Evolutionary conservation across 2,113 vertebrate genomes (phyloP).

Genomic region (Vicugna pacos): DNA sequence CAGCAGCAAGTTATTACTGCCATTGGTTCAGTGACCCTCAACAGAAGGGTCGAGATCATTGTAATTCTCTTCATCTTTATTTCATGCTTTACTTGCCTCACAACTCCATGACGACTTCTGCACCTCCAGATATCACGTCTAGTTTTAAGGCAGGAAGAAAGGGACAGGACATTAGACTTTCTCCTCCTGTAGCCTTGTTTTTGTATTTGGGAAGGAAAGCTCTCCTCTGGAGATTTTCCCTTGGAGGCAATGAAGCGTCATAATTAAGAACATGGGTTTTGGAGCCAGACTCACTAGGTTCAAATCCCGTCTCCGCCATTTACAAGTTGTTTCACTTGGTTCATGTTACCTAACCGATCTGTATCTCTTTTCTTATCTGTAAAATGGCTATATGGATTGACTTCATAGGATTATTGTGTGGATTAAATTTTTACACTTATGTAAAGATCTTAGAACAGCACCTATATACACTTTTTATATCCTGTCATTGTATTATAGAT

Average conservation of each 20-base stretch:
- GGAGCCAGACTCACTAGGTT: neutral
- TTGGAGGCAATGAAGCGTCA: neutral
- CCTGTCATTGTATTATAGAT: neutral
- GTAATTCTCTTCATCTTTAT: neutral
- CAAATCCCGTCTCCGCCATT: neutral
- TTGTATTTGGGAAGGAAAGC: neutral
- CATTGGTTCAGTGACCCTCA: neutral
- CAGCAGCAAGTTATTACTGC: neutral
- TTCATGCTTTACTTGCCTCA: neutral
- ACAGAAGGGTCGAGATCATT: neutral
- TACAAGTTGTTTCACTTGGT: neutral
- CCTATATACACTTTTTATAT: neutral
- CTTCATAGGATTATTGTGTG: neutral
- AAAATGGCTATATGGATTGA: neutral
- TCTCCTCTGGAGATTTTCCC: neutral
- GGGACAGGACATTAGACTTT: neutral
- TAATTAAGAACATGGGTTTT: neutral
- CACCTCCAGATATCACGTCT: neutral
- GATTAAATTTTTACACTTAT: neutral
- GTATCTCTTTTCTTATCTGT: neutral
- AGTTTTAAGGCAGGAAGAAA: conserved; percentile 25
- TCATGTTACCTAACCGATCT: neutral
- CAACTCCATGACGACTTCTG: neutral
- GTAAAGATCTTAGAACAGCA: neutral
- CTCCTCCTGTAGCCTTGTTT: neutral